Base-by-base conservation (phyloP, 2,113 vertebrate species). In the Castor canadensis region DNA sequence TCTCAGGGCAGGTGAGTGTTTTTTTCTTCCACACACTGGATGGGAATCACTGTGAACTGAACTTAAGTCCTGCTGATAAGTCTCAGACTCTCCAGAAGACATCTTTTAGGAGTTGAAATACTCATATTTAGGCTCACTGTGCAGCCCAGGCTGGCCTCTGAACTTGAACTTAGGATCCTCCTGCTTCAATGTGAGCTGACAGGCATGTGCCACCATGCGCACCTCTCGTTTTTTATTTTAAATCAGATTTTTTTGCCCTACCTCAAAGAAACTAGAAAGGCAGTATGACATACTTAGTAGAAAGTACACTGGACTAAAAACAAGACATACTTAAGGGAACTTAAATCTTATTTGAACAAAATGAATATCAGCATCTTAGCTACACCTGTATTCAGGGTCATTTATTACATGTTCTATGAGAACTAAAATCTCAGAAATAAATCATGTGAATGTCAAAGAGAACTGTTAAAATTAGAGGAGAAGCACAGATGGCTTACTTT, bases 401-500 rank as follows among this genome's bases (percentile, higher is more conserved):
- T 69, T 92, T 76, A 52, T 0, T 79, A 1, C 47, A 40, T 67
- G 9, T 73, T 52, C 40, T 58, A 84, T 9, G 8, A 71, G 20
- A 91, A 75, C 26, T n/a, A 9, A 75, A 47, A 32, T 75, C 45
- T 79, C 40, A 80, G 56, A 91, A 40, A 56, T 32, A 87, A 79
- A n/a, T n/a, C 58, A 28, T 26, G 24, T 1, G 19, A 2, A 60
- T 26, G 10, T 88, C 35, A 93, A 30, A 47, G 40, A 67, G 52
- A 71, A 40, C 45, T 32, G 24, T 26, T 22, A 19, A 71, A 43
- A 24, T 0, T 24, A 5, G 26, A 13, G 12, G 30, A 54, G 64
- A 32, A 45, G 62, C 20, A 16, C 0, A 45, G 30, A 77, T 32
- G 86, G 90, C 97, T 98, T 97, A 99, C 99, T 98, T 98, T 99